These are phyloP conservation scores for Euborellia annulipes DNA, from an alignment of 1,140 invertebrate genomes.

Conservation along the genomic window DNA sequence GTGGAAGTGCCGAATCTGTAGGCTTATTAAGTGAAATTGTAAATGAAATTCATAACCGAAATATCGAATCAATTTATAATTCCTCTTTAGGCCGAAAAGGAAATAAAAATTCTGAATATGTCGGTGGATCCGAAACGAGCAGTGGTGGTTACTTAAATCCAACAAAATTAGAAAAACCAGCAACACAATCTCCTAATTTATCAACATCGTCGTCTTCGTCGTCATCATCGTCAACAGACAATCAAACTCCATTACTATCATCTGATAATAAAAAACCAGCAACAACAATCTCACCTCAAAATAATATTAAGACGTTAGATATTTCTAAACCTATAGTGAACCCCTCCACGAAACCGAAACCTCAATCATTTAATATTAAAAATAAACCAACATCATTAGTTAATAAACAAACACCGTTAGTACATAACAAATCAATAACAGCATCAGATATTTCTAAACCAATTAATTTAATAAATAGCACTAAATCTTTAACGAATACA, in stretches of 20 bases:
- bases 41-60: conserved; percentile 66
- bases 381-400: conserved; percentile 8
- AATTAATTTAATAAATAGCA: neutral
- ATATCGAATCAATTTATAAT: conserved; percentile 74
- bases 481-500: neutral
- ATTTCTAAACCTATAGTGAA: no score
- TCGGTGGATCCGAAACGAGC: conserved; percentile 7
- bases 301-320: no score
- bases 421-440: neutral
- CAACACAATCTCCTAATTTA: neutral
- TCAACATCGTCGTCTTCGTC: conserved; percentile 28
- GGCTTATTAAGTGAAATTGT: conserved; percentile 70
- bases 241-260: conserved; percentile 5
- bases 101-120: conserved; percentile 28
- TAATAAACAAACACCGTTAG: conserved; percentile 7
- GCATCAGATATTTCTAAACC: neutral
- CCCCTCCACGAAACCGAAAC: no score
- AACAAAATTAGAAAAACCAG: conserved; percentile 29
- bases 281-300: no score
- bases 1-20: conserved; percentile 39
- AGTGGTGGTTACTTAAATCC: conserved; percentile 8
- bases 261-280: no score
- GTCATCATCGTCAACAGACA: conserved; percentile 42
- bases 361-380: no score
- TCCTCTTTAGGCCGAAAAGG: conserved; percentile 44